Percentiles rank a stretch among this genome's conserved stretches.
phyloP scores from a whole-genome alignment of 2,113 vertebrate species.

The Rhineura floridana region DNA sequence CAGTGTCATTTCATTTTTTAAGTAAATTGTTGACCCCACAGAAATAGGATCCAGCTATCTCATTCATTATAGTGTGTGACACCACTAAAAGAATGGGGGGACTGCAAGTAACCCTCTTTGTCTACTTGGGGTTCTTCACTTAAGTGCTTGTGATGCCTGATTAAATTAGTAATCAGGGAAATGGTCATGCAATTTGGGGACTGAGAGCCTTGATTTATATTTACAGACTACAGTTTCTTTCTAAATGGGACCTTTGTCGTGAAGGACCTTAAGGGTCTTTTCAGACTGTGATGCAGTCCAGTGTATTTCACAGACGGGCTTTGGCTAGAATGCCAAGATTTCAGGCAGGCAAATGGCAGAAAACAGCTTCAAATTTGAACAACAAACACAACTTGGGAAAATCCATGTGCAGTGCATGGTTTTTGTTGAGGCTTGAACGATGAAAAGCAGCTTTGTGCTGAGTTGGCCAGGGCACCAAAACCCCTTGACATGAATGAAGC shows the following conservation, averaged over 20 bases:
- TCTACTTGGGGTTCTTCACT: conserved; percentile 65
- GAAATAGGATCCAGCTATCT: conserved; percentile 41
- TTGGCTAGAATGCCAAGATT: conserved; percentile 57
- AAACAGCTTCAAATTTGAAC: conserved; percentile 45
- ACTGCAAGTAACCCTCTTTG: conserved; percentile 56
- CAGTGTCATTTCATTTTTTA: conserved; percentile 40
- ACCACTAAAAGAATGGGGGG: conserved; percentile 23
- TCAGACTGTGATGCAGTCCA: conserved; percentile 60
- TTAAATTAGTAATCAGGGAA: conserved; percentile 78
- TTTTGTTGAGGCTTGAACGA: conserved; percentile 42
- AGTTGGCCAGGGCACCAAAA: conserved; percentile 23
- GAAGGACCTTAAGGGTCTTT: conserved; percentile 69
- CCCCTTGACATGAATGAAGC: conserved; percentile 12
- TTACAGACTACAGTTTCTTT: conserved; percentile 77
- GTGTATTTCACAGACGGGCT: conserved; percentile 48
- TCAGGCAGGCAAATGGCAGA: conserved; percentile 30
- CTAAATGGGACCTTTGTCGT: conserved; percentile 77
- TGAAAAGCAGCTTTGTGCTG: conserved; percentile 15
- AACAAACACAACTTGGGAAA: conserved; percentile 40
- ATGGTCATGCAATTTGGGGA: conserved; percentile 74
- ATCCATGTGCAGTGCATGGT: conserved; percentile 50
- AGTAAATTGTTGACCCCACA: conserved; percentile 42
- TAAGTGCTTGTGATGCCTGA: conserved; percentile 71
- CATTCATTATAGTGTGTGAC: conserved; percentile 38
- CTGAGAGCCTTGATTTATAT: conserved; percentile 79